These are phyloP conservation scores for Argopecten irradians DNA, from an alignment of 1,140 invertebrate species.

Conservation along the genomic window DNA sequence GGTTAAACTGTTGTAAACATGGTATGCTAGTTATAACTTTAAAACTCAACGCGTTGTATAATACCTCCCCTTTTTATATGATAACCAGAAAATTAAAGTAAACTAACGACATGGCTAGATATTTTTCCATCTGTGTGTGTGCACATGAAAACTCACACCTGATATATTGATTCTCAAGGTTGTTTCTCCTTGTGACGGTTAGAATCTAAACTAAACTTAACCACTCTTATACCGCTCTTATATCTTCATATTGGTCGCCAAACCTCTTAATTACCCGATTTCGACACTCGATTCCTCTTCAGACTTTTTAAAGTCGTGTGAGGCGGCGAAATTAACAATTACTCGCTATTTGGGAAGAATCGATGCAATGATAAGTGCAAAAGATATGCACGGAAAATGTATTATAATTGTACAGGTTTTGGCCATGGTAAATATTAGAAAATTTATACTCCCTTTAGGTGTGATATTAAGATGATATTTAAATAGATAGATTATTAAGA, in stretches of 20 bases:
- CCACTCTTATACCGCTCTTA: neutral
- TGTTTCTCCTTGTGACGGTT: slow-evolving; percentile 4
- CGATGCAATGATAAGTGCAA: neutral
- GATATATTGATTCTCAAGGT: slow-evolving; percentile 16
- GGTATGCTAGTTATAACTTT: no score
- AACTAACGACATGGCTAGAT: neutral
- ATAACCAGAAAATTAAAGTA: neutral
- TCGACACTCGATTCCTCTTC: neutral
- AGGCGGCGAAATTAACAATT: neutral
- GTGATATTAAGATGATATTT: no score
- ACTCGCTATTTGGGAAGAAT: neutral
- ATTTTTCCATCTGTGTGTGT: neutral
- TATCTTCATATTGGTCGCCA: neutral
- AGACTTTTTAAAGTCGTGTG: neutral
- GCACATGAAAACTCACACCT: neutral
- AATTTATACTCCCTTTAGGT: neutral
- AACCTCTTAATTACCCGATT: neutral
- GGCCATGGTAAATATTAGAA: neutral
- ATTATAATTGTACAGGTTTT: neutral
- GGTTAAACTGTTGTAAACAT: no score
- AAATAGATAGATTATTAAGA: no score
- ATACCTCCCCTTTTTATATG: no score
- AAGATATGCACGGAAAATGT: neutral
- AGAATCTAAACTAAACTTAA: neutral
- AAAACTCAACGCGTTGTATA: no score